These are phyloP conservation scores for Lucilia sericata DNA, from an alignment of 1,140 invertebrate genomes.

Conservation along the genomic window DNA sequence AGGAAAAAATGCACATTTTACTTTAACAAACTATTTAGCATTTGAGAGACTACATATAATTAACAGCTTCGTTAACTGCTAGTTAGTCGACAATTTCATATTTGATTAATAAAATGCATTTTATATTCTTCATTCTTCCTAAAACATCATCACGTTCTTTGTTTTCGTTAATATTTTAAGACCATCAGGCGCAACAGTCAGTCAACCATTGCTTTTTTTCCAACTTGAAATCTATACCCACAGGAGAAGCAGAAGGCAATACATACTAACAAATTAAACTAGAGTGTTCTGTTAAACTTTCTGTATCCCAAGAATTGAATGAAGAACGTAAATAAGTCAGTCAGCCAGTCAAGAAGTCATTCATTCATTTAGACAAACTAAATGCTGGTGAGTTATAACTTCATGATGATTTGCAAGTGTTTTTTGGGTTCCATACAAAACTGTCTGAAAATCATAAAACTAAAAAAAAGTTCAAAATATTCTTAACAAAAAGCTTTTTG, in stretches of 20 bases:
- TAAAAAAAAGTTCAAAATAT: not conserved
- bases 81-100: conserved; percentile 43
- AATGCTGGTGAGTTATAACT: conserved; percentile 33
- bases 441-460: not conserved
- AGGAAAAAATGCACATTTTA: not conserved
- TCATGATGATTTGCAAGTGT: conserved; percentile 25
- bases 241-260: not conserved
- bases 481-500: no score
- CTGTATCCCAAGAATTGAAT: not conserved
- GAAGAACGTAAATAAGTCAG: not conserved
- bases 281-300: not conserved
- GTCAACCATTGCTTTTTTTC: not conserved
- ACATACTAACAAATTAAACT: no score
- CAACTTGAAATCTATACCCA: not conserved
- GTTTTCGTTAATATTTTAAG: not conserved
- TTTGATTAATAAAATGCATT: conserved; percentile 38
- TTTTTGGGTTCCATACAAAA: not conserved
- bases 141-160: not conserved
- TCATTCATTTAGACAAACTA: conserved; percentile 23
- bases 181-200: not conserved
- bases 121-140: not conserved
- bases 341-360: conserved; percentile 6
- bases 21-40: conserved; percentile 40
- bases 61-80: conserved; percentile 43
- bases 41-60: conserved; percentile 8